Evolutionary conservation across 2,797 vertebrate species (phyloP).

Genomic region (Alectoris magna): DNA sequence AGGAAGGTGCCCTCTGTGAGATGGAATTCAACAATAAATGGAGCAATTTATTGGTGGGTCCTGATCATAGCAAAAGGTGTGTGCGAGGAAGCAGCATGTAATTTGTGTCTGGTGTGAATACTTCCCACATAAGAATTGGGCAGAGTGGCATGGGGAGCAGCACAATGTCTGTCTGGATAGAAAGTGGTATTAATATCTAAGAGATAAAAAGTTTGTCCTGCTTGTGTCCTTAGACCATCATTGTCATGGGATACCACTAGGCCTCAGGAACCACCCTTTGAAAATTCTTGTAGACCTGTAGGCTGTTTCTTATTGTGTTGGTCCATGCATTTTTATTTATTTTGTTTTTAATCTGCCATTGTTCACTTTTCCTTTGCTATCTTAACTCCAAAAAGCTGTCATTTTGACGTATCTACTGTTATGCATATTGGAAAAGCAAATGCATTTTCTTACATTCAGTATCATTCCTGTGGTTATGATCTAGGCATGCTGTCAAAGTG

Average conservation of each 20-base stretch:
- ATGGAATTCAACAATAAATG: not conserved
- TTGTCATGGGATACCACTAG: not conserved
- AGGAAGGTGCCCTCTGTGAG: not conserved
- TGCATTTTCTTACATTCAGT: not conserved
- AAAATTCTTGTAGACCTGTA: not conserved
- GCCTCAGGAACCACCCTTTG: not conserved
- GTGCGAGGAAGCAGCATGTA: not conserved
- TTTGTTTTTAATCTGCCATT: not conserved
- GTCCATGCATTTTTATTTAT: not conserved
- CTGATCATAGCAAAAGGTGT: not conserved
- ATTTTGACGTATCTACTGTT: not conserved
- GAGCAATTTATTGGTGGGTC: not conserved
- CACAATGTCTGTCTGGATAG: not conserved
- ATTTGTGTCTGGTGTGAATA: not conserved
- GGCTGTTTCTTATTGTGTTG: not conserved
- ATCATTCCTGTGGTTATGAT: not conserved
- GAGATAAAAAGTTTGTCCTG: not conserved
- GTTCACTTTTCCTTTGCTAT: not conserved
- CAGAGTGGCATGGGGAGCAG: not conserved
- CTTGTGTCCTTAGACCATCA: not conserved
- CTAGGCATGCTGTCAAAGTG: not conserved
- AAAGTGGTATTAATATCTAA: not conserved
- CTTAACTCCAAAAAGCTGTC: slow-evolving; percentile 10
- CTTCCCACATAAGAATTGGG: not conserved
- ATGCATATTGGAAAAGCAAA: not conserved